Conservation (phyloP, 2,888 invertebrate species). For the Auanema freiburgensis region DNA sequence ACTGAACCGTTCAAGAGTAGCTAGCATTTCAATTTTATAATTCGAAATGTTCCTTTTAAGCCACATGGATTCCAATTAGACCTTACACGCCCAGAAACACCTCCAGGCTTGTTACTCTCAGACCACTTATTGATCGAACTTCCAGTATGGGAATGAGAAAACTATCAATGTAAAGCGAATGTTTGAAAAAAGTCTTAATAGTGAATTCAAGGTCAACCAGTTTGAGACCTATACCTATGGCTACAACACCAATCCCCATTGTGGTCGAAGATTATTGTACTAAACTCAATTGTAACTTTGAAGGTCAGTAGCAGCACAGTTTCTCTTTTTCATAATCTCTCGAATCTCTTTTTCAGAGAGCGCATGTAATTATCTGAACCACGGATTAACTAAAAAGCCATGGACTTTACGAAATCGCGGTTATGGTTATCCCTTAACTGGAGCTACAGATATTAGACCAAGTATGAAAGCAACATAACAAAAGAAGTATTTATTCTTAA, state of each 20-base stretch:
- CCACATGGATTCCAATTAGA: no score
- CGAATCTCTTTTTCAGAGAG: constrained; percentile 43
- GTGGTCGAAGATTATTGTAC: constrained; percentile 52
- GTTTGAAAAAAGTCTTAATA: background rate
- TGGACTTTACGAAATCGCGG: constrained; percentile 60
- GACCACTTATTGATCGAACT: no score
- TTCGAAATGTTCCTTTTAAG: no score
- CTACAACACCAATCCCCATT: background rate
- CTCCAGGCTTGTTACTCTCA: no score
- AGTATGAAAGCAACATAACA: constrained; percentile 22
- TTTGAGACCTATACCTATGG: background rate
- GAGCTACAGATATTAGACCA: constrained; percentile 55
- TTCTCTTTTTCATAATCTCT: constrained; percentile 2
- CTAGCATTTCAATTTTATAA: background rate
- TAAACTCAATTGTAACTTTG: constrained; percentile 60
- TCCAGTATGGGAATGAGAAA: no score
- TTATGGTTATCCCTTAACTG: constrained; percentile 60
- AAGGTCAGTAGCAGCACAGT: constrained; percentile 40
- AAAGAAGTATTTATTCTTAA: background rate
- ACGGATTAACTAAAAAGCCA: constrained; percentile 62
- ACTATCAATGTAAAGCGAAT: no score
- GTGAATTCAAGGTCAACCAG: background rate
- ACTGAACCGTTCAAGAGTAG: background rate
- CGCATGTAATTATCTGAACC: constrained; percentile 61
- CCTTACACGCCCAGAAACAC: no score